Evolutionary conservation across 2,888 invertebrate genomes (phyloP).

Genomic region (Leucophora obtusa): DNA sequence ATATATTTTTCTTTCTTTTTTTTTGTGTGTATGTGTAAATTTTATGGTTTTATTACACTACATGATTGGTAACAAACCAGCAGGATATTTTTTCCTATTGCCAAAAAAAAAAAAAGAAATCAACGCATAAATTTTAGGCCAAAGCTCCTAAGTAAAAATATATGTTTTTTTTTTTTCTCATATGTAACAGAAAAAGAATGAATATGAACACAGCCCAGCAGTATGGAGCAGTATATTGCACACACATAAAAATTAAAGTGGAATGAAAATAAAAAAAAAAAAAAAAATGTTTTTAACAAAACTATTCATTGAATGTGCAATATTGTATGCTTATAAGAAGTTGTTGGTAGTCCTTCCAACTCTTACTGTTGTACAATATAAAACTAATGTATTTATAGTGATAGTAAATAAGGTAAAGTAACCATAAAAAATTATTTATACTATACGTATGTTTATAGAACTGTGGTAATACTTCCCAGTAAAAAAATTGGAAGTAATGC

Average conservation of each 20-base stretch:
- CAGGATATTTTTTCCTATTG: constrained; percentile 54
- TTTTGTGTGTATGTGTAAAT: constrained; percentile 19
- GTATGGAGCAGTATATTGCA: background rate
- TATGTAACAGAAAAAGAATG: constrained; percentile 2
- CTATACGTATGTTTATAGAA: background rate
- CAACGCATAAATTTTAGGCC: constrained; percentile 62
- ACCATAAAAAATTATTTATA: background rate
- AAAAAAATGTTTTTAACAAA: constrained; percentile 14
- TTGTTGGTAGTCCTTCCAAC: background rate
- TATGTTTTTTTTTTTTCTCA: constrained; percentile 1
- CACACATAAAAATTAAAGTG: constrained; percentile 34
- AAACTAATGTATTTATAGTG: constrained; percentile 9
- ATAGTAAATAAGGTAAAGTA: constrained; percentile 13
- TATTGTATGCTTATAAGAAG: constrained; percentile 35
- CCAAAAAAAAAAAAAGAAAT: constrained; percentile 50
- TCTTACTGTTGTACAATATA: constrained; percentile 10
- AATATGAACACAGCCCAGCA: background rate
- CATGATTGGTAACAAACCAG: constrained; percentile 64
- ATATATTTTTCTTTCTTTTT: constrained; percentile 54
- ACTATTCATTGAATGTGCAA: constrained; percentile 51
- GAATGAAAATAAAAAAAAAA: background rate
- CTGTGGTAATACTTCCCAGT: too few relatives aligned
- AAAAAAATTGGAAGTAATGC: too few relatives aligned
- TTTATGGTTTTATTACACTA: constrained; percentile 58
- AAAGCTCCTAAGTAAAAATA: constrained; percentile 35